Conservation (phyloP, 2,113 vertebrate genomes). For the Phainopepla nitens region DNA sequence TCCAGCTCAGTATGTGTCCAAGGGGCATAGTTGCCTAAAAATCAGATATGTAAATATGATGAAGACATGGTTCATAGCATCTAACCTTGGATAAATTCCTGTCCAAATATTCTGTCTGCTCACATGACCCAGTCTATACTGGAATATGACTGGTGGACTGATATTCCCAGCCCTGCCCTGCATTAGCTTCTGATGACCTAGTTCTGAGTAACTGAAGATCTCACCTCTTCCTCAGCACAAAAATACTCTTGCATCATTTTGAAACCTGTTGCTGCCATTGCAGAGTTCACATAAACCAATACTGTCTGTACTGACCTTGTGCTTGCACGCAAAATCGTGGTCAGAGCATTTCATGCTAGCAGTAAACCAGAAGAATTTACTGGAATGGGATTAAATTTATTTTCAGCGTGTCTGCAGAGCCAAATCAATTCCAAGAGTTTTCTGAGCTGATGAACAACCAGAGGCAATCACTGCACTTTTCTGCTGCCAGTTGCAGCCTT, state of each 20-base stretch:
- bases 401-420: neutral
- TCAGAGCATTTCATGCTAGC: neutral
- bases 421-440: conserved; percentile 7
- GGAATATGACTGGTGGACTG: neutral
- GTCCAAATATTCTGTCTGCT: neutral
- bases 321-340: neutral
- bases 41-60: neutral
- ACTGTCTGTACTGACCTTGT: neutral
- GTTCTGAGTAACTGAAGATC: neutral
- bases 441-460: conserved; percentile 34
- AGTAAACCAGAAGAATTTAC: neutral
- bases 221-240: neutral
- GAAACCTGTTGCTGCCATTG: neutral
- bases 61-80: neutral
- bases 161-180: neutral
- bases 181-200: neutral
- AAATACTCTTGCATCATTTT: neutral
- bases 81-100: neutral
- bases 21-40: neutral
- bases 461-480: conserved; percentile 3
- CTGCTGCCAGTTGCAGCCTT: neutral
- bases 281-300: neutral
- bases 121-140: neutral
- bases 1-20: neutral
- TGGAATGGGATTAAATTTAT: conserved; percentile 7